phyloP scores from a whole-genome alignment of 2,888 invertebrate species.

The Drosophila sordidapex region DNA sequence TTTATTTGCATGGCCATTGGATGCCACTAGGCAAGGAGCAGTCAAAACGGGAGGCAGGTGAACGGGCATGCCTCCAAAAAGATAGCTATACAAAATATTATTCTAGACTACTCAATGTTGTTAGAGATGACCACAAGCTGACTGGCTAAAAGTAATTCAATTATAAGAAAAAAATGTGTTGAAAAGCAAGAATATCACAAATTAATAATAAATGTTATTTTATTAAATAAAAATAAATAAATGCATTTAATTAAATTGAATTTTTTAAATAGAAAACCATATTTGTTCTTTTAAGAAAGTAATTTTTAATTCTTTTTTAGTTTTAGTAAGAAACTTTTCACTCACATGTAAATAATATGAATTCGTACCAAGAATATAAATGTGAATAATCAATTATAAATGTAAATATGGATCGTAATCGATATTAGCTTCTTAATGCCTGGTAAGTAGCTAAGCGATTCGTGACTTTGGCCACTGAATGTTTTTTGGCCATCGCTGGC shows the following conservation, averaged over 20 bases:
- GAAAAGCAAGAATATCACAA: not conserved
- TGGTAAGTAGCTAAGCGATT: conserved; percentile 5
- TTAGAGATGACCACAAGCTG: conserved; percentile 12
- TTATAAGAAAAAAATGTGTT: not conserved
- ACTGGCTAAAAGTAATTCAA: not conserved
- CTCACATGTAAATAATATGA: too few relatives aligned
- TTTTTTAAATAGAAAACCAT: not conserved
- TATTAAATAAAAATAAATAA: not conserved
- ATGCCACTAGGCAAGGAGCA: conserved; percentile 6
- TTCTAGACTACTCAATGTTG: conserved; percentile 1
- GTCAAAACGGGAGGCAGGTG: conserved; percentile 1
- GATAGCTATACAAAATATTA: conserved; percentile 12
- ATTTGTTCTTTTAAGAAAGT: not conserved
- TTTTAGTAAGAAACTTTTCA: not conserved
- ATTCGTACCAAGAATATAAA: too few relatives aligned
- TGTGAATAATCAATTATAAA: too few relatives aligned
- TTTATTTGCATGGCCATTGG: conserved; percentile 66
- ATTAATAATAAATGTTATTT: not conserved
- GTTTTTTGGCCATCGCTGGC: conserved; percentile 14
- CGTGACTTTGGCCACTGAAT: conserved; percentile 13
- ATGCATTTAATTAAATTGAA: not conserved
- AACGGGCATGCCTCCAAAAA: conserved; percentile 10
- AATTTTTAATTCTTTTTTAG: not conserved
- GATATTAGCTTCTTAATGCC: not conserved
- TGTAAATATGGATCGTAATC: too few relatives aligned